Evolutionary conservation across 2,113 vertebrate species (phyloP).

Genomic region (Holacanthus passer): DNA sequence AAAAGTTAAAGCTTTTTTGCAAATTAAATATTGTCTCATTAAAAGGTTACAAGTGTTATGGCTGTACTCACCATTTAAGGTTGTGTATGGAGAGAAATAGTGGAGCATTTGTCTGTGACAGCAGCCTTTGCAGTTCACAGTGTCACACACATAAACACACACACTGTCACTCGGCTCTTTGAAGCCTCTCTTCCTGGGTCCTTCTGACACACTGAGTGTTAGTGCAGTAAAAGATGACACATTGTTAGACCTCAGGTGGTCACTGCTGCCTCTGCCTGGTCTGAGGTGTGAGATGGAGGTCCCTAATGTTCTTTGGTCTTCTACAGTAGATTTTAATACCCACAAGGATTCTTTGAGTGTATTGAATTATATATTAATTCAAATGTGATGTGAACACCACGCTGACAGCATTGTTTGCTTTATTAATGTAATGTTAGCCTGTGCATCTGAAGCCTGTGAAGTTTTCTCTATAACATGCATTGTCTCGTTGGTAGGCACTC

Average conservation of each 20-base stretch:
- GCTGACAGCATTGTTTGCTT: background rate
- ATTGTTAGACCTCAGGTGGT: conserved; percentile 53
- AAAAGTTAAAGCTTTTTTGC: background rate
- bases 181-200: conserved; percentile 56
- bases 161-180: conserved; percentile 47
- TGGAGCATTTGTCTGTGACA: conserved; percentile 29
- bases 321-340: background rate
- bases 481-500: background rate
- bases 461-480: background rate
- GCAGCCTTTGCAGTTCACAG: conserved; percentile 18
- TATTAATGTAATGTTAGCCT: background rate
- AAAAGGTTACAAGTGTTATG: conserved; percentile 1
- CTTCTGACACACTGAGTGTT: conserved; percentile 45
- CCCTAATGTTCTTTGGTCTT: background rate
- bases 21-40: background rate
- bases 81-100: conserved; percentile 26
- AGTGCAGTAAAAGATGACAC: conserved; percentile 69
- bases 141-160: conserved; percentile 12
- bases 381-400: background rate
- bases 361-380: background rate
- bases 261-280: conserved; percentile 17
- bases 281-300: conserved; percentile 42
- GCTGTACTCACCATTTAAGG: conserved; percentile 49
- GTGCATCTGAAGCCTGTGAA: no score
- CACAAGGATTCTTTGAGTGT: background rate